Evolutionary conservation across 2,797 vertebrate genomes (phyloP).

Genomic region (Hybognathus amarus): DNA sequence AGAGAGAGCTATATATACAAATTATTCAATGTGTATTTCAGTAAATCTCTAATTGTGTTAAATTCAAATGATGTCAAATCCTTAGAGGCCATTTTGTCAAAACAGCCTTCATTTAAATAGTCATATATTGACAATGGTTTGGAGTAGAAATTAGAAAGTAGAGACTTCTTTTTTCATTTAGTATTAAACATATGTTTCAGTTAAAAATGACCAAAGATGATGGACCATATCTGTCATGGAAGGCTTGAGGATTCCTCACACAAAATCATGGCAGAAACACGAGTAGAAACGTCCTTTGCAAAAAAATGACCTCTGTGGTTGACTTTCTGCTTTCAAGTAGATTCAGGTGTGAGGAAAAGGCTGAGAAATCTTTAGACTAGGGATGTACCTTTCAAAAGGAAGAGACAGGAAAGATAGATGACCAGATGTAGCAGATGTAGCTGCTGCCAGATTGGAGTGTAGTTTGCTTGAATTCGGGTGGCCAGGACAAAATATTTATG

Average conservation of each 20-base stretch:
- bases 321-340: background rate
- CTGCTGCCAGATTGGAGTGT: conserved; percentile 2
- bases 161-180: background rate
- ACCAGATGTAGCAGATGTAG: conserved; percentile 35
- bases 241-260: background rate
- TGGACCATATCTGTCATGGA: background rate
- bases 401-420: background rate
- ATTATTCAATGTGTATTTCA: background rate
- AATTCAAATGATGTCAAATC: background rate
- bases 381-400: background rate
- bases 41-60: background rate
- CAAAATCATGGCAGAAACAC: background rate
- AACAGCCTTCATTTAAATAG: background rate
- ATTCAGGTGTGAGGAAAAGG: background rate
- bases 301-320: background rate
- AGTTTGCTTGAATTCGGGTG: background rate
- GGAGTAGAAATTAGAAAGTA: background rate
- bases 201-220: background rate
- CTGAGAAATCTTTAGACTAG: background rate
- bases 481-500: conserved; percentile 2
- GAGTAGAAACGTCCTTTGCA: background rate
- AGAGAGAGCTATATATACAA: too few relatives aligned
- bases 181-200: background rate
- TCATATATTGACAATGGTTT: background rate
- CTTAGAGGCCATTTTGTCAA: too few relatives aligned